Percentiles rank a stretch among this genome's conserved stretches.
Conservation (phyloP, 2,888 invertebrate species). For the Thereva nobilitata region DNA sequence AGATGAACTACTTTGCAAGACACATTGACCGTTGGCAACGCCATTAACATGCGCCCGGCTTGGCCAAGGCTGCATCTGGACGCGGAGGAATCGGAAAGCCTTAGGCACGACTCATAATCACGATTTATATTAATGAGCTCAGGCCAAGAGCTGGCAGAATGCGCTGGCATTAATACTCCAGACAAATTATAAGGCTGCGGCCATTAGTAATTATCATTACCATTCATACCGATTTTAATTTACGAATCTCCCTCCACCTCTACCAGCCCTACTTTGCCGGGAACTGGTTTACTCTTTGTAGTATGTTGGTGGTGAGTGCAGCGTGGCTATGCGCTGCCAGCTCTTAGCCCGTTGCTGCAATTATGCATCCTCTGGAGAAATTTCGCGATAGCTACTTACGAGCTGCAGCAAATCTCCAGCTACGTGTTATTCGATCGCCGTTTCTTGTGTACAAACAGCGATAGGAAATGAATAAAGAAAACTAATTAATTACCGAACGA, state of each 20-base stretch:
- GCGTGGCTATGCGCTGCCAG: conserved; percentile 1
- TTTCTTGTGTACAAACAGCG: background rate
- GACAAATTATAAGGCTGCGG: conserved; percentile 43
- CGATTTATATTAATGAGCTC: conserved; percentile 48
- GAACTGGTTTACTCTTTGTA: conserved; percentile 11
- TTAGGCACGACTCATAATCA: conserved; percentile 47
- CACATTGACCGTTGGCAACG: conserved; percentile 21
- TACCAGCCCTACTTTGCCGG: conserved; percentile 36
- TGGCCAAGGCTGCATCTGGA: background rate
- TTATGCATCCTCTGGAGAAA: conserved; percentile 32
- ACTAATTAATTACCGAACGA: too few relatives aligned
- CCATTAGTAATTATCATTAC: conserved; percentile 48
- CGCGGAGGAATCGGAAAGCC: conserved; percentile 40
- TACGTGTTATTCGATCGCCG: conserved; percentile 30
- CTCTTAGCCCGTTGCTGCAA: conserved; percentile 26
- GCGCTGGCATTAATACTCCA: conserved; percentile 38
- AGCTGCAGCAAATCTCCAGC: conserved; percentile 17
- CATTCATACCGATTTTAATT: conserved; percentile 46
- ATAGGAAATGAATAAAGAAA: too few relatives aligned
- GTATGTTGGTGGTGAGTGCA: background rate
- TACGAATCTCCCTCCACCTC: conserved; percentile 42
- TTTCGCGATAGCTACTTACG: conserved; percentile 13
- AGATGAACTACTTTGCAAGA: conserved; percentile 35
- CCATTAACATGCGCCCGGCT: conserved; percentile 32
- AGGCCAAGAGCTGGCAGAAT: conserved; percentile 29